A percentile compares a stretch with the other conserved stretches of the same genome.
phyloP scores from a whole-genome alignment of 2,113 vertebrate species.

The Hippoglossus stenolepis region DNA sequence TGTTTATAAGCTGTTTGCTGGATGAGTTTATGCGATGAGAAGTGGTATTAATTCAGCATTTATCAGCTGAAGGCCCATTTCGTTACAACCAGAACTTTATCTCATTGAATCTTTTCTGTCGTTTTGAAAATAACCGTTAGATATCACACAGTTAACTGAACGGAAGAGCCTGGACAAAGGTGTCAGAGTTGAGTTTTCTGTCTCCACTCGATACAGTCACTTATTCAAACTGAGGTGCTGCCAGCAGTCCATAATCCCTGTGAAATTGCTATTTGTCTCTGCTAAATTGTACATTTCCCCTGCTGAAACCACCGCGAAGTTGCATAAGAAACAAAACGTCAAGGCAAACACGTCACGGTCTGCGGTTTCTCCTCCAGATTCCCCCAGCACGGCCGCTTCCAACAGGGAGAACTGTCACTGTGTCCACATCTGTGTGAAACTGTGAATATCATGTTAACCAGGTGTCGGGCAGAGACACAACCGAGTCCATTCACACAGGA shows the following conservation, averaged over 20 bases:
- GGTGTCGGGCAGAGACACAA: slow-evolving; percentile 5
- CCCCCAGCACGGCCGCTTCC: slow-evolving; percentile 45
- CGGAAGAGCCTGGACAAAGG: background rate
- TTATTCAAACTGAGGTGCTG: background rate
- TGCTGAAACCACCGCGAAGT: slow-evolving; percentile 11
- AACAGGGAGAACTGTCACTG: slow-evolving; percentile 22
- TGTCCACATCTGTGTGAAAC: slow-evolving; percentile 32
- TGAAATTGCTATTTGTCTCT: slow-evolving; percentile 51
- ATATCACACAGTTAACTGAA: background rate
- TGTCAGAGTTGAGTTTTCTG: background rate
- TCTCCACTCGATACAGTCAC: background rate
- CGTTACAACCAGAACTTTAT: too few species aligned
- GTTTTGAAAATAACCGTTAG: too few species aligned
- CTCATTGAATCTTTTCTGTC: too few species aligned
- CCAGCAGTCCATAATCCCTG: background rate
- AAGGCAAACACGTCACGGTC: slow-evolving; percentile 17
- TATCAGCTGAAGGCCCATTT: too few species aligned
- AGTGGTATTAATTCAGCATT: too few species aligned
- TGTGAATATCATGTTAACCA: slow-evolving; percentile 27
- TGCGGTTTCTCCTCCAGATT: background rate
- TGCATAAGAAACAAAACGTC: slow-evolving; percentile 38
- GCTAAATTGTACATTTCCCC: slow-evolving; percentile 41
- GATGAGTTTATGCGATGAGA: too few species aligned
- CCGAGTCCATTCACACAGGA: slow-evolving; percentile 11
- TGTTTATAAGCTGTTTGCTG: too few species aligned